Conservation (phyloP, 2,113 vertebrate genomes). For the Brachyhypopomus gauderio region DNA sequence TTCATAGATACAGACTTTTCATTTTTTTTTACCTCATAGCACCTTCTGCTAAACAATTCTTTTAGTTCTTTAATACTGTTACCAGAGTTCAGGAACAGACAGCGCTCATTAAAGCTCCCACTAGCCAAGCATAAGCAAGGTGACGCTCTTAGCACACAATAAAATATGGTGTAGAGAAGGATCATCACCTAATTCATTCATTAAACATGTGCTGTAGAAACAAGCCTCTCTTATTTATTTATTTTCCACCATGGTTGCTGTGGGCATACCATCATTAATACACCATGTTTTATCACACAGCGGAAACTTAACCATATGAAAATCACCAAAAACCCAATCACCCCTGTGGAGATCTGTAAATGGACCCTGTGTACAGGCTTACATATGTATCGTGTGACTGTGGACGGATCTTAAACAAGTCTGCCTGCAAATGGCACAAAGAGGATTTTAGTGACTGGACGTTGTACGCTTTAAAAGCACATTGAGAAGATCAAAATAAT, state of each 20-base stretch:
- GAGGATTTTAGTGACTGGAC: slow-evolving; percentile 39
- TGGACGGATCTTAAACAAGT: slow-evolving; percentile 73
- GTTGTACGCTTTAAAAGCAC: neutral
- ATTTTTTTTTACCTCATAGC: neutral
- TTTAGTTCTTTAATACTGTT: neutral
- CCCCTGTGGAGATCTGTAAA: slow-evolving; percentile 35
- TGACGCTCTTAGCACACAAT: slow-evolving; percentile 1
- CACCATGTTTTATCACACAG: slow-evolving; percentile 65
- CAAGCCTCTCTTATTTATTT: neutral
- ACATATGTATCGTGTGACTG: slow-evolving; percentile 68
- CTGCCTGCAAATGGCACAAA: slow-evolving; percentile 75
- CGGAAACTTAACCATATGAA: slow-evolving; percentile 48
- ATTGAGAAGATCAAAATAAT: neutral
- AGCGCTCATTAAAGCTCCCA: neutral
- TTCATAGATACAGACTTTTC: neutral
- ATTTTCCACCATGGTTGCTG: slow-evolving; percentile 7
- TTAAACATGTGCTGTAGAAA: neutral
- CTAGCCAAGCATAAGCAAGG: slow-evolving; percentile 10
- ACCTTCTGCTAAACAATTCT: neutral
- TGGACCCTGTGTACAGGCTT: slow-evolving; percentile 64
- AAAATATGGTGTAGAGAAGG: slow-evolving; percentile 58
- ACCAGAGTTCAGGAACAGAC: neutral
- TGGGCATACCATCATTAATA: slow-evolving; percentile 11
- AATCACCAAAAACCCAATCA: slow-evolving; percentile 51
- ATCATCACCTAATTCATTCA: neutral